These are phyloP conservation scores for Lasaia peninsularis DNA, from an alignment of 1,140 invertebrate genomes.

Conservation along the genomic window DNA sequence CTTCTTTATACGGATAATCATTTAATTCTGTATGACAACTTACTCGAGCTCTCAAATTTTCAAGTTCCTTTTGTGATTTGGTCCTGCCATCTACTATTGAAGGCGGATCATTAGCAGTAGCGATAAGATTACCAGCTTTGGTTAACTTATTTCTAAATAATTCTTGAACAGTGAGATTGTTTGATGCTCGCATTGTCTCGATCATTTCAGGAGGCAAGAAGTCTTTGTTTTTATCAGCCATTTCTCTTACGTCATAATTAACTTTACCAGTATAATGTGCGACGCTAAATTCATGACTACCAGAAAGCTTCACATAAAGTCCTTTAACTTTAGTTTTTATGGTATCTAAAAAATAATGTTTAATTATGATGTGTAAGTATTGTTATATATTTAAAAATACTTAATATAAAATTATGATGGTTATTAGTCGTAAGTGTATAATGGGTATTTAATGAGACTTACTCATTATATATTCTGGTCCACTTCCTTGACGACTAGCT, in stretches of 20 bases:
- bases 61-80: constrained; percentile 68
- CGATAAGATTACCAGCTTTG: constrained; percentile 88
- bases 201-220: constrained; percentile 92
- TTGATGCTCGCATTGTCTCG: constrained; percentile 88
- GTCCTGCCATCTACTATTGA: constrained; percentile 69
- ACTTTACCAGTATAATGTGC: constrained; percentile 92
- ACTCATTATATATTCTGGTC: constrained; percentile 77
- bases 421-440: too few relatives aligned
- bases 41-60: background rate
- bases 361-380: too few relatives aligned
- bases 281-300: constrained; percentile 85
- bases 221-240: constrained; percentile 92
- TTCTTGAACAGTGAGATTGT: constrained; percentile 83
- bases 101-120: constrained; percentile 49
- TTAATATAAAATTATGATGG: too few relatives aligned
- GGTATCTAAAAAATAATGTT: constrained; percentile 78
- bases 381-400: too few relatives aligned
- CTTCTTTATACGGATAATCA: background rate
- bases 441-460: constrained; percentile 23
- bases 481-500: constrained; percentile 84
- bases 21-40: background rate
- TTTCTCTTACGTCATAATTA: constrained; percentile 87
- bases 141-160: constrained; percentile 92
- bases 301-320: constrained; percentile 80
- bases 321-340: constrained; percentile 74